Evolutionary conservation across 1,140 invertebrate genomes (phyloP), one percentile per base, ranked within the genome.

Genomic region (Caenorhabditis remanei): DNA sequence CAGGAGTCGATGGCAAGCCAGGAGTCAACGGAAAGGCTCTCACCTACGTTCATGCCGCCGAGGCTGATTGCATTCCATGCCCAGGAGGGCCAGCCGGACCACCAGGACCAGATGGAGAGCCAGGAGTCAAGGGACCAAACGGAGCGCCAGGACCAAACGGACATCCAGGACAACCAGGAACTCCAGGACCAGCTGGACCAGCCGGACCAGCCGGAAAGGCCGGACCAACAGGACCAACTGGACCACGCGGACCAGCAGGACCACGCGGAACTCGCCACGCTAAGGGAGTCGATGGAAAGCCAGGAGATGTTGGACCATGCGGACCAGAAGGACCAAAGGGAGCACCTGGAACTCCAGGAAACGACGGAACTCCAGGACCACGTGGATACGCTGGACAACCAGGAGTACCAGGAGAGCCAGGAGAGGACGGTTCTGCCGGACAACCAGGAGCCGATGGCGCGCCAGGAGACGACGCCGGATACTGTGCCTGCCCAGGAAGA

Each of bases 141-240:
- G 89, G 87, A 53, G 53, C 58, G 21, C 82, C 87, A 67, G 89
- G 87, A 56, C 61, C 75, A 84, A 82, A 75, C 53, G 87, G 84
- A 87, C 46, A 86, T 46, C 53, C 71, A 84, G 87, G 84, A 71
- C 82, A 56, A 43, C 86, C 65, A 63, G 86, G 85, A 71, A 43
- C 14, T 11, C 50, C 53, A 41, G 87, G 87, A 88, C 50, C 53
- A 41, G 82, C 85, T 9, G 87, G 87, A 32, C 58, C 41, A 55
- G 48, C 56, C 19, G 88, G 88, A 41, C 75, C 46, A 61, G 40
- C 55, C 2, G 88, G 88, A 71, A 67, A 83, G 46, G 19, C 24
- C 13, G 87, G 87, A 55, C 85, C 67, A 63, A 6, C 84, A 19
- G 87, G 87, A 58, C 56, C 67, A 50, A n/a, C 82, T 13, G 87